phyloP scores from a whole-genome alignment of 1,140 invertebrate genomes.

The Lepidurus arcticus region DNA sequence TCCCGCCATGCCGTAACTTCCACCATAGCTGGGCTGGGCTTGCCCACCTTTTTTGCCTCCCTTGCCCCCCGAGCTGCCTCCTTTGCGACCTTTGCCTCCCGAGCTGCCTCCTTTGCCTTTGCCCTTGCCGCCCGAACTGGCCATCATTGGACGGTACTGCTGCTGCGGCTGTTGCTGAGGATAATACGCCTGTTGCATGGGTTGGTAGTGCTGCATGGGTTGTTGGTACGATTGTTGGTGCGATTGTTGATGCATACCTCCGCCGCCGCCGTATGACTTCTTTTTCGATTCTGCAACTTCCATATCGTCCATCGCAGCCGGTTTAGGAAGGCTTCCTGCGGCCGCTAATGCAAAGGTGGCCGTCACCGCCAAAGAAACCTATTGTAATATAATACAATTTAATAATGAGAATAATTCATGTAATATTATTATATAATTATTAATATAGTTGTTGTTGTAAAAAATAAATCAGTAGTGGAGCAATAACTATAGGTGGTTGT shows the following conservation, averaged over 20 bases:
- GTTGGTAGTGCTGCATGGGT: constrained; percentile 10
- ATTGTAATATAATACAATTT: background rate
- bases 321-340: background rate
- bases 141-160: background rate
- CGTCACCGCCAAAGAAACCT: background rate
- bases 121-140: constrained; percentile 1
- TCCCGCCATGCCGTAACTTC: background rate
- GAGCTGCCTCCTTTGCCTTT: background rate
- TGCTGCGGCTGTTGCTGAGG: constrained; percentile 4
- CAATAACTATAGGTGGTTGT: no score
- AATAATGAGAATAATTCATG: background rate
- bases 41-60: constrained; percentile 2
- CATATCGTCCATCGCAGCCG: background rate
- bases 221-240: constrained; percentile 16
- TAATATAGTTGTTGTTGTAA: no score
- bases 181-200: constrained; percentile 17
- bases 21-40: background rate
- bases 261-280: background rate
- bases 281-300: background rate
- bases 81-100: background rate
- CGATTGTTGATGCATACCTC: constrained; percentile 6
- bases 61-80: background rate
- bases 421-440: background rate
- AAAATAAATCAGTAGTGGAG: no score
- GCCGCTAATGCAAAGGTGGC: background rate